These are phyloP conservation scores for Clupea harengus DNA, from an alignment of 2,113 vertebrate genomes.

Conservation along the genomic window DNA sequence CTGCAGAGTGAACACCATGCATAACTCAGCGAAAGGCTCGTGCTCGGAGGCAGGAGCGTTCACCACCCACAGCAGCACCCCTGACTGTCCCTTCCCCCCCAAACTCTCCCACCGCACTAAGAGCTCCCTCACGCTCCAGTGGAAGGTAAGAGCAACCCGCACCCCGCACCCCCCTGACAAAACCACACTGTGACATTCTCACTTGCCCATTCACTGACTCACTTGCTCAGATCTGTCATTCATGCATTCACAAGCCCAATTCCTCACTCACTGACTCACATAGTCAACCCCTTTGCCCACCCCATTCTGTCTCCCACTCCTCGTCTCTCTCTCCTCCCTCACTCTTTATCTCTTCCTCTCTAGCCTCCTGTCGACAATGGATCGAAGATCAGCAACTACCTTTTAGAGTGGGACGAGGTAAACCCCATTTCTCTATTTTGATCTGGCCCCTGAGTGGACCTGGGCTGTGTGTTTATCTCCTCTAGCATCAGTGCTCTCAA, in stretches of 20 bases:
- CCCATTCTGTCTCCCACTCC: neutral
- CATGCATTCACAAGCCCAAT: too few species aligned
- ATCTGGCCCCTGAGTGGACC: too few species aligned
- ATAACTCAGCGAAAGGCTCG: conserved; percentile 87
- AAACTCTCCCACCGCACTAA: conserved; percentile 89
- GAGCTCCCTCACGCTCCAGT: conserved; percentile 89
- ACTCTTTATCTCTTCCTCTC: conserved; percentile 32
- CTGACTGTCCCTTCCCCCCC: conserved; percentile 85
- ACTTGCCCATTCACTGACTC: too few species aligned
- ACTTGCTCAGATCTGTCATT: too few species aligned
- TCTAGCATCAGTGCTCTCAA: neutral
- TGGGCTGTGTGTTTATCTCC: too few species aligned
- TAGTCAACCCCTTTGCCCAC: too few species aligned
- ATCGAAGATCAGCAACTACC: conserved; percentile 97
- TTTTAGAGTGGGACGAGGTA: conserved; percentile 98
- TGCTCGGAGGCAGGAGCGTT: conserved; percentile 88
- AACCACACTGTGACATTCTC: neutral
- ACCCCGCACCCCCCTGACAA: neutral
- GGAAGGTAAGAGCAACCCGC: conserved; percentile 84
- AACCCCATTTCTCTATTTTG: conserved; percentile 20
- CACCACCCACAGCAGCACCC: conserved; percentile 88
- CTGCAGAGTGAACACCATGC: conserved; percentile 82
- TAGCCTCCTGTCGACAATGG: conserved; percentile 93
- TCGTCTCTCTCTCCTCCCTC: conserved; percentile 1
- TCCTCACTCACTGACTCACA: too few species aligned